These are phyloP conservation scores for Melanotaenia parkinsoni DNA, from an alignment of 2,797 vertebrate species.

Conservation along the genomic window DNA sequence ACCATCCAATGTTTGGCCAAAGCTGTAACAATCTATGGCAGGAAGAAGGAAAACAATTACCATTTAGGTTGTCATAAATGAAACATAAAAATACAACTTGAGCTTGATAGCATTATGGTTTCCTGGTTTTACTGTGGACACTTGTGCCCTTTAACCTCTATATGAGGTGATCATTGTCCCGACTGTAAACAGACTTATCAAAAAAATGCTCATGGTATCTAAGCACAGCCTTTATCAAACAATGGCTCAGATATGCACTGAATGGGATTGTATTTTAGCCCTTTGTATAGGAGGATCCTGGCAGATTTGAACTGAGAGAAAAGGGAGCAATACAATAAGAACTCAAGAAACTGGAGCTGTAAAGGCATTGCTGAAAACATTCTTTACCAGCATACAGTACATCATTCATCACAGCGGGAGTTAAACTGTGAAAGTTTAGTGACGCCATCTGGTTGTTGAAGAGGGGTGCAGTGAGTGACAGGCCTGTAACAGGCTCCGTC, in stretches of 20 bases:
- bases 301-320: slow-evolving; percentile 30
- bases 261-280: slow-evolving; percentile 37
- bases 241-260: slow-evolving; percentile 49
- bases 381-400: background rate
- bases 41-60: slow-evolving; percentile 61
- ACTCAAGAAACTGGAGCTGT: slow-evolving; percentile 4
- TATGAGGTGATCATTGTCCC: slow-evolving; percentile 47
- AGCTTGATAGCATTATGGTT: slow-evolving; percentile 37
- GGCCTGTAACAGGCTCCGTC: slow-evolving; percentile 3
- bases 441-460: background rate
- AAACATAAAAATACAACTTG: slow-evolving; percentile 26
- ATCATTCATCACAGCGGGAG: slow-evolving; percentile 4
- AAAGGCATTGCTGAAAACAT: slow-evolving; percentile 20
- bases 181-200: slow-evolving; percentile 55
- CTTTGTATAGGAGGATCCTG: slow-evolving; percentile 19
- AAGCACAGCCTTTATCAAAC: slow-evolving; percentile 53
- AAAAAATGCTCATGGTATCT: slow-evolving; percentile 27
- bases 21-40: slow-evolving; percentile 22
- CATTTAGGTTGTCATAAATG: slow-evolving; percentile 23
- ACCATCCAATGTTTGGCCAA: slow-evolving; percentile 10
- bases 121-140: slow-evolving; percentile 27
- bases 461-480: background rate
- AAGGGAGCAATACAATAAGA: slow-evolving; percentile 25
- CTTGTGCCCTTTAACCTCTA: slow-evolving; percentile 34
- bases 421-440: background rate